These are phyloP conservation scores for Helostoma temminkii DNA, from an alignment of 2,797 vertebrate genomes.

Conservation along the genomic window DNA sequence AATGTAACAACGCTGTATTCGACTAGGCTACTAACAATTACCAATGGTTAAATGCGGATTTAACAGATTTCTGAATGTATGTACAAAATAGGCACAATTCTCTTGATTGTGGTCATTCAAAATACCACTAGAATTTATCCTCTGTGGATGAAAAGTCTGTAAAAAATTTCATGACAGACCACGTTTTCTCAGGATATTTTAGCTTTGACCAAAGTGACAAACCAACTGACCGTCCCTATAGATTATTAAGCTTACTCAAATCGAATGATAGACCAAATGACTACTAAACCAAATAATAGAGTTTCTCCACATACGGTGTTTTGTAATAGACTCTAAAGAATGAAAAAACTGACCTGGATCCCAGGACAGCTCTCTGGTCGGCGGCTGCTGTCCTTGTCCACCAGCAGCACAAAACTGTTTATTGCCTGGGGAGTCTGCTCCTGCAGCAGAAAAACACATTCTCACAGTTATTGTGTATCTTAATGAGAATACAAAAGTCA, in stretches of 20 bases:
- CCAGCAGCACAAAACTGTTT: conserved; percentile 84
- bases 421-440: conserved; percentile 78
- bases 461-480: too few species aligned
- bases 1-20: too few species aligned
- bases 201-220: neutral
- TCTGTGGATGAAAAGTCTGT: neutral
- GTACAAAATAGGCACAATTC: too few species aligned
- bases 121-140: neutral
- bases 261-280: too few species aligned
- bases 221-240: too few species aligned
- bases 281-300: neutral
- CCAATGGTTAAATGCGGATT: too few species aligned
- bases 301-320: neutral
- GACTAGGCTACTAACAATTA: too few species aligned
- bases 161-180: neutral
- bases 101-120: neutral
- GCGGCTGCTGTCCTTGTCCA: conserved; percentile 84
- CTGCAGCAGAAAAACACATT: conserved; percentile 63
- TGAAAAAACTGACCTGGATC: conserved; percentile 83
- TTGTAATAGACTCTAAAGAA: neutral
- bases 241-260: too few species aligned
- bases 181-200: neutral
- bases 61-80: too few species aligned
- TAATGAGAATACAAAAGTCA: neutral
- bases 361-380: conserved; percentile 83